Percentiles rank a stretch among this genome's conserved stretches.
These are phyloP conservation scores for Corythaixoides concolor DNA, from an alignment of 2,113 vertebrate genomes.

Conservation along the genomic window DNA sequence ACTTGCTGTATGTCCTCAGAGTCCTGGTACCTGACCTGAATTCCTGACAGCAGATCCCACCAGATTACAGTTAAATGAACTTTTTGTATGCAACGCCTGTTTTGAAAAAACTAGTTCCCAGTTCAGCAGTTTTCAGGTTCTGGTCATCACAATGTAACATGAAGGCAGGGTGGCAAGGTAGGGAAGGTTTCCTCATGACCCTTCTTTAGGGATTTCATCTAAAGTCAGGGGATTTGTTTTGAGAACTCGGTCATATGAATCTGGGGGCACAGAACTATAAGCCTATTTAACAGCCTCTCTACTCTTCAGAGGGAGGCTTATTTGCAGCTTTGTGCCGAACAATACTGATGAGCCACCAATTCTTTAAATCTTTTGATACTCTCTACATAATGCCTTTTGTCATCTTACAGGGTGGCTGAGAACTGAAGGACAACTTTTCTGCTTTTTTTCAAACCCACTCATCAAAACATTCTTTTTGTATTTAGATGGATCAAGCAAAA, in stretches of 20 bases:
- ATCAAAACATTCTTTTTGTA: not conserved
- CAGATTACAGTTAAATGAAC: not conserved
- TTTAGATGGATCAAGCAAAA: not conserved
- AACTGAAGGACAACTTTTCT: not conserved
- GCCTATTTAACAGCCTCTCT: constrained; percentile 5
- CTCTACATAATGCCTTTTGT: not conserved
- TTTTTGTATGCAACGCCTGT: not conserved
- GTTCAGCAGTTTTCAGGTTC: not conserved
- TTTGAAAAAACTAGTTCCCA: not conserved
- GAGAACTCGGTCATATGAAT: not conserved
- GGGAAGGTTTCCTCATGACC: not conserved
- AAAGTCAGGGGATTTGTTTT: not conserved
- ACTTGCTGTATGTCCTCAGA: not conserved
- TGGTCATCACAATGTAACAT: not conserved
- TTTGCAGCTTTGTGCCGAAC: not conserved
- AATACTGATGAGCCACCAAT: not conserved
- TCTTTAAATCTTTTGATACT: not conserved
- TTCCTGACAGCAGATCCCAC: not conserved
- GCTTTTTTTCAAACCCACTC: not conserved
- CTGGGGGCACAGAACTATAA: not conserved
- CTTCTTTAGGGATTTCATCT: not conserved
- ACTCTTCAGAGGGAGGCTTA: not conserved
- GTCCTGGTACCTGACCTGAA: not conserved
- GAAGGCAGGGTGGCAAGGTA: not conserved
- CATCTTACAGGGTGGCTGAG: not conserved